Percentiles rank a stretch among this genome's conserved stretches.
Conservation (phyloP, 2,797 vertebrate genomes). For the Coracias cyanogaster region DNA sequence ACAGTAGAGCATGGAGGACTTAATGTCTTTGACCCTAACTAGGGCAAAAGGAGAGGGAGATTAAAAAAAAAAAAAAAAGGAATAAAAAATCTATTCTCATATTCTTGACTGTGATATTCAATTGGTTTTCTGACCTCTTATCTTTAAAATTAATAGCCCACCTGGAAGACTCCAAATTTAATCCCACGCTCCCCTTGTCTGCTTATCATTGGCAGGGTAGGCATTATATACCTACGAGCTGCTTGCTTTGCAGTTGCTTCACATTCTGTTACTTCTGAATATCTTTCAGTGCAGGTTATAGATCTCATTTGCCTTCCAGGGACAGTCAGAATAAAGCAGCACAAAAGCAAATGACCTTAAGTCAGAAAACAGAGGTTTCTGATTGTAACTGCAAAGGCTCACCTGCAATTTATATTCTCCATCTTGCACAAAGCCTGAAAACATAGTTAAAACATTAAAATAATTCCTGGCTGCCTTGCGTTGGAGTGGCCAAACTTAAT, state of each 20-base stretch:
- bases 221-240: neutral
- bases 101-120: neutral
- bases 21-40: neutral
- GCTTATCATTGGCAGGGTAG: neutral
- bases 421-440: slow-evolving; percentile 54
- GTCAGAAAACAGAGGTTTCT: slow-evolving; percentile 65
- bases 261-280: slow-evolving; percentile 57
- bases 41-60: neutral
- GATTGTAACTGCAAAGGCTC: slow-evolving; percentile 38
- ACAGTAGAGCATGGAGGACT: neutral
- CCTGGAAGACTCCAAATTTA: slow-evolving; percentile 31
- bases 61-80: neutral
- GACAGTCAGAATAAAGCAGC: slow-evolving; percentile 65
- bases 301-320: slow-evolving; percentile 72
- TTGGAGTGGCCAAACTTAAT: slow-evolving; percentile 32
- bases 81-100: neutral
- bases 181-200: neutral
- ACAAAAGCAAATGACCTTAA: slow-evolving; percentile 69
- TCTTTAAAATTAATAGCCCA: slow-evolving; percentile 47
- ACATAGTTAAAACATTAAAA: slow-evolving; percentile 62
- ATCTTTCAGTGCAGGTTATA: slow-evolving; percentile 59
- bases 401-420: slow-evolving; percentile 67
- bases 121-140: slow-evolving; percentile 28
- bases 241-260: slow-evolving; percentile 28
- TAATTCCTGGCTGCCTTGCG: slow-evolving; percentile 2